phyloP scores from a whole-genome alignment of 2,888 invertebrate species.

The Erebia epiphron region DNA sequence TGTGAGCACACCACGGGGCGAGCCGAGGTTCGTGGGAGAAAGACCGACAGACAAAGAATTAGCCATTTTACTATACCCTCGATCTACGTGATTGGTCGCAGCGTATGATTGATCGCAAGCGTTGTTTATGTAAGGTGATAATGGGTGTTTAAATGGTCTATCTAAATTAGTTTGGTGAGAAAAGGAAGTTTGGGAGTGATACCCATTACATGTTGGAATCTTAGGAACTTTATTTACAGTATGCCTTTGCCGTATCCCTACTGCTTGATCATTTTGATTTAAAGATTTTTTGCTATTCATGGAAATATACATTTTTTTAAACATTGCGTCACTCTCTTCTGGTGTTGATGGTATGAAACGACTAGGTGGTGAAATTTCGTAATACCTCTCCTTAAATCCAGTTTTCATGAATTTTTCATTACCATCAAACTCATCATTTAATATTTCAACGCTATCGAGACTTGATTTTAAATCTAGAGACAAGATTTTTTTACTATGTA shows the following conservation, averaged over 20 bases:
- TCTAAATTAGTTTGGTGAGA: constrained; percentile 21
- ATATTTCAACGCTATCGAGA: constrained; percentile 46
- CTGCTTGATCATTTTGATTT: constrained; percentile 3
- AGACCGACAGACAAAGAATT: constrained; percentile 83
- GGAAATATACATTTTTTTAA: constrained; percentile 59
- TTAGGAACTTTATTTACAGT: constrained; percentile 15
- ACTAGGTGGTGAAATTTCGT: constrained; percentile 19
- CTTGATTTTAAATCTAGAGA: constrained; percentile 64
- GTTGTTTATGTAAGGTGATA: constrained; percentile 23
- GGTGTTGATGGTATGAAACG: constrained; percentile 47
- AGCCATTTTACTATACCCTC: constrained; percentile 78
- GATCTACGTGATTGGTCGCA: constrained; percentile 58
- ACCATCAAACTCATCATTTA: constrained; percentile 16
- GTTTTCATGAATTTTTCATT: constrained; percentile 36
- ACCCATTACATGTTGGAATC: constrained; percentile 24
- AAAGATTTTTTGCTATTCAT: constrained; percentile 38
- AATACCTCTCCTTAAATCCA: constrained; percentile 44
- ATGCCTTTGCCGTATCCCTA: constrained; percentile 2
- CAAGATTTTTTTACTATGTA: constrained; percentile 55
- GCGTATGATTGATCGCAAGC: constrained; percentile 29
- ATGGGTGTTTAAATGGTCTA: constrained; percentile 22
- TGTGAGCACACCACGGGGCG: constrained; percentile 74
- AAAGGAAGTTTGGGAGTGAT: constrained; percentile 11
- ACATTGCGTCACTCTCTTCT: constrained; percentile 54
- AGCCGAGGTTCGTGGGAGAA: constrained; percentile 81